These are phyloP conservation scores for Colaptes auratus DNA, from an alignment of 2,113 vertebrate species.

Conservation along the genomic window DNA sequence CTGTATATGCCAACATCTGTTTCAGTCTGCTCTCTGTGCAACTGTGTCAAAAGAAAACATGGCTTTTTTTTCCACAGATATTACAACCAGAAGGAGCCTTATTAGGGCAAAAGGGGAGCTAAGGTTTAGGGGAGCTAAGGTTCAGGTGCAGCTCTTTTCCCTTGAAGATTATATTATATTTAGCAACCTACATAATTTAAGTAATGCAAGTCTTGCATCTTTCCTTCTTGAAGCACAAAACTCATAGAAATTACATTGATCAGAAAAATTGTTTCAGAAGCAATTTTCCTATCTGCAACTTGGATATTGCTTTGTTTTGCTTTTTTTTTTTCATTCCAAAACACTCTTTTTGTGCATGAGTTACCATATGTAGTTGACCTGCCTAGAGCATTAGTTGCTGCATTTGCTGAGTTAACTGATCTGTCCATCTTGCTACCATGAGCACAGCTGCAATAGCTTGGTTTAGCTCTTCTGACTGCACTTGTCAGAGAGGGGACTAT, in stretches of 20 bases:
- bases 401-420: background rate
- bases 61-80: background rate
- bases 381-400: background rate
- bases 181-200: background rate
- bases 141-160: background rate
- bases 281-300: background rate
- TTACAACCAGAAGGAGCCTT: background rate
- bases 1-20: background rate
- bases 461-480: background rate
- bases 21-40: background rate
- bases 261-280: background rate
- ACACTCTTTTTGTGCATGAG: too few relatives aligned
- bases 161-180: background rate
- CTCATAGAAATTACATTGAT: background rate
- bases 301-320: background rate
- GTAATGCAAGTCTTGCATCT: rapidly evolving
- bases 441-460: rapidly evolving
- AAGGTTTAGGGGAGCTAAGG: background rate
- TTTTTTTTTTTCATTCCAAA: background rate
- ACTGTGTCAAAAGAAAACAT: background rate
- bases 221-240: background rate
- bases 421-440: background rate
- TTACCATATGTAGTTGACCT: background rate
- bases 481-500: background rate
- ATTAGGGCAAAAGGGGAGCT: background rate